Percentiles rank a stretch among this genome's conserved stretches.
Evolutionary conservation across 2,888 invertebrate genomes (phyloP).

Genomic region (Serripes groenlandicus): DNA sequence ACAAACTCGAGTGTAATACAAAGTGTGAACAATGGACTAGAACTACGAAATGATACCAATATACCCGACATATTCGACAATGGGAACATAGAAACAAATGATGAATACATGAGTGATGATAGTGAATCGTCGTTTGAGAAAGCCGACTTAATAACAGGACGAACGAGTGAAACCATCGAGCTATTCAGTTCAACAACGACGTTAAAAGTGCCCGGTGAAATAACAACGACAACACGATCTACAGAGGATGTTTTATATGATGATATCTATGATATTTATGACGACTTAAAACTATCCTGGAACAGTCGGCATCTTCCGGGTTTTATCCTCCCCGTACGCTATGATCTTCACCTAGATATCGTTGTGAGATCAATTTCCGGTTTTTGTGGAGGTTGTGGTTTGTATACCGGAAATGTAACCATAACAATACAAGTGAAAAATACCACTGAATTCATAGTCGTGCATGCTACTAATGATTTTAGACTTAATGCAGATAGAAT

Average conservation of each 20-base stretch:
- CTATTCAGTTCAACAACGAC: not conserved
- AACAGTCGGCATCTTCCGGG: not conserved
- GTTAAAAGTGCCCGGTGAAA: not conserved
- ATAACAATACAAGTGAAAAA: not conserved
- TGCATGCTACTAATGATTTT: constrained; percentile 13
- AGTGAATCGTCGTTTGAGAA: no score
- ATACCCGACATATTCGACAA: no score
- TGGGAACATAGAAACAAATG: no score
- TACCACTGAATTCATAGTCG: not conserved
- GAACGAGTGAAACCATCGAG: no score
- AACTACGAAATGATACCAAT: no score
- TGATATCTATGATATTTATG: not conserved
- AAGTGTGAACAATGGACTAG: no score
- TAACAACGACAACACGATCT: not conserved
- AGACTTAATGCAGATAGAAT: not conserved
- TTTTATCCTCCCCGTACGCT: not conserved
- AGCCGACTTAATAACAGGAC: no score
- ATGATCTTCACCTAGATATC: constrained; percentile 4
- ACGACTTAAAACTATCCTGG: not conserved
- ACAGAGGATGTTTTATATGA: not conserved
- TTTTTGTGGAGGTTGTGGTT: not conserved
- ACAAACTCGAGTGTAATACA: no score
- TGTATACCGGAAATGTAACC: constrained; percentile 13
- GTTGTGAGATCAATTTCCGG: not conserved
- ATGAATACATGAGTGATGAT: no score